Evolutionary conservation across 2,888 invertebrate genomes (phyloP).

Genomic region (Xestia sexstrigata): DNA sequence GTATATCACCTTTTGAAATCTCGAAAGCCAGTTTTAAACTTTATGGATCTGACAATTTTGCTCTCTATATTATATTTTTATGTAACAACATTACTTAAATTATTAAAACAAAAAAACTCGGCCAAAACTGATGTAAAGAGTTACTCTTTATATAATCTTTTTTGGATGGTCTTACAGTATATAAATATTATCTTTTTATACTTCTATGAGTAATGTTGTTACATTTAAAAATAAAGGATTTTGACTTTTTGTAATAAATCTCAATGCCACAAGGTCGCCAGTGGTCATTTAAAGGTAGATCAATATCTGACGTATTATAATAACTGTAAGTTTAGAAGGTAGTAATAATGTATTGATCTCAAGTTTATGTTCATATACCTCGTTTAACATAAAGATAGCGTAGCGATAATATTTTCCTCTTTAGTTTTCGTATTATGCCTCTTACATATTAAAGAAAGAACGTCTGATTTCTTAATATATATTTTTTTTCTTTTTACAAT

Average conservation of each 20-base stretch:
- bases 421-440: conserved; percentile 9
- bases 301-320: conserved; percentile 46
- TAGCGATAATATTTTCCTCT: conserved; percentile 21
- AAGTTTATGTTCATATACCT: conserved; percentile 60
- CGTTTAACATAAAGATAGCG: conserved; percentile 41
- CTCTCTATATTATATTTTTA: conserved; percentile 32
- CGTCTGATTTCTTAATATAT: conserved; percentile 5
- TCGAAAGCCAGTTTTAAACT: conserved; percentile 29
- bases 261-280: conserved; percentile 7
- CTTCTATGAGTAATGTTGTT: conserved; percentile 20
- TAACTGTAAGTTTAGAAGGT: conserved; percentile 39
- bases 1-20: conserved; percentile 40
- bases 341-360: conserved; percentile 70
- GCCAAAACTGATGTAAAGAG: conserved; percentile 13
- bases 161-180: conserved; percentile 30
- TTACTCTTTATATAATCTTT: conserved; percentile 18
- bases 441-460: background rate
- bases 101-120: conserved; percentile 15
- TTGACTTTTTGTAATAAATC: conserved; percentile 24
- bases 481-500: background rate
- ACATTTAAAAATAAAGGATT: conserved; percentile 11
- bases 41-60: conserved; percentile 45
- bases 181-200: conserved; percentile 12
- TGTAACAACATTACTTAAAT: conserved; percentile 33
- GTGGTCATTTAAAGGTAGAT: conserved; percentile 54